Conservation (phyloP, 2,113 vertebrate genomes). For the Rhadina sibilatrix region DNA sequence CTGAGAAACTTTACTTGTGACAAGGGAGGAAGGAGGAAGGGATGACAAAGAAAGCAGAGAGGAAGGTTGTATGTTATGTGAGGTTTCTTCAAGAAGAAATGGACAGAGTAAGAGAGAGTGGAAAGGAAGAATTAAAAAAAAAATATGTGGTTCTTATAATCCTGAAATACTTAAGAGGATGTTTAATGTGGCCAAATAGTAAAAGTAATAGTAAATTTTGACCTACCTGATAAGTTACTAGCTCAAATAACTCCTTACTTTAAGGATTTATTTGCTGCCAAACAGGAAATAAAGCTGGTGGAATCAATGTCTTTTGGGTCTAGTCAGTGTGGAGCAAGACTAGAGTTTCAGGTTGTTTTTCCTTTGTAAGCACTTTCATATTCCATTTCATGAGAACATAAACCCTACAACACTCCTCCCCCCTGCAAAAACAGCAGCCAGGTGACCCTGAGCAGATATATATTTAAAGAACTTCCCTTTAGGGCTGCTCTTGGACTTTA, state of each 20-base stretch:
- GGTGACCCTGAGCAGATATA: background rate
- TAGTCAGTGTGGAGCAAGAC: background rate
- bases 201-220: background rate
- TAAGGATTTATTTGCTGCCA: background rate
- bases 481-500: background rate
- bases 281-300: background rate
- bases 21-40: background rate
- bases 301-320: background rate
- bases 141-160: background rate
- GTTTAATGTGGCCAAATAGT: background rate
- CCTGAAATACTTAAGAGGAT: background rate
- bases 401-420: background rate
- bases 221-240: background rate
- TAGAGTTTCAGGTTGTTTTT: background rate
- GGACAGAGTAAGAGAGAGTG: background rate
- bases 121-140: background rate
- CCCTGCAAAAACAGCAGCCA: background rate
- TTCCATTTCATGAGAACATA: background rate
- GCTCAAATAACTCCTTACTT: background rate
- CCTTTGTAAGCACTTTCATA: background rate
- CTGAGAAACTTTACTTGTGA: background rate
- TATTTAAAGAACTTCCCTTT: background rate
- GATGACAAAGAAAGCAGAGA: background rate
- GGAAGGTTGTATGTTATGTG: background rate
- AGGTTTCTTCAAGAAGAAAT: background rate